These are phyloP conservation scores for Gymnorhina tibicen DNA, from an alignment of 2,113 vertebrate genomes.

Conservation along the genomic window DNA sequence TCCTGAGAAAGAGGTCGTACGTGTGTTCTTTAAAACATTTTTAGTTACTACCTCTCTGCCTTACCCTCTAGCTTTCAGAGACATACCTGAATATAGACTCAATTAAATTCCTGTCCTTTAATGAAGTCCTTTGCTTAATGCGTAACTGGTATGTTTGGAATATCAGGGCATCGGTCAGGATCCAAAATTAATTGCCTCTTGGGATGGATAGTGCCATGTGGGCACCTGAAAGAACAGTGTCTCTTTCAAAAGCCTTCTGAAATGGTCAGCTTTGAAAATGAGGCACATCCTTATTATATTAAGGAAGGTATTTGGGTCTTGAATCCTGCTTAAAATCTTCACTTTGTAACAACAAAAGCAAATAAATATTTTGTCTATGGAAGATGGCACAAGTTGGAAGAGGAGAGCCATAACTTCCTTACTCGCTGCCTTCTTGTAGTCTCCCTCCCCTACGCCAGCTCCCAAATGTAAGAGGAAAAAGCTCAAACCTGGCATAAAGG, in stretches of 20 bases:
- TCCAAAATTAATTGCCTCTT: conserved; percentile 45
- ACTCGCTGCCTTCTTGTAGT: not conserved
- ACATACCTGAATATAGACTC: conserved; percentile 2
- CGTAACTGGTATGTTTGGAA: not conserved
- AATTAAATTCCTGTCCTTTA: conserved; percentile 46
- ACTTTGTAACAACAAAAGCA: not conserved
- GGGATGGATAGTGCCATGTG: not conserved
- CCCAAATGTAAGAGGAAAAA: not conserved
- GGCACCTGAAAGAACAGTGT: not conserved
- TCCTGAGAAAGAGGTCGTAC: not conserved
- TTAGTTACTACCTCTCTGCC: not conserved
- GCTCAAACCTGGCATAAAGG: not conserved
- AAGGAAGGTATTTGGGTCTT: not conserved
- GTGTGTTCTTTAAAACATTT: not conserved
- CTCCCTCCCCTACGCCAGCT: not conserved
- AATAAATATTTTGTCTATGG: not conserved
- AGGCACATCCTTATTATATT: not conserved
- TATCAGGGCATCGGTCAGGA: not conserved
- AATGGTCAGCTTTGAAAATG: not conserved
- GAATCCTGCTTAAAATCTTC: not conserved
- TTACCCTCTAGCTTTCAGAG: conserved; percentile 29
- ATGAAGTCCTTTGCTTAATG: conserved; percentile 11
- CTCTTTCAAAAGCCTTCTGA: conserved; percentile 22
- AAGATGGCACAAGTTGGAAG: not conserved
- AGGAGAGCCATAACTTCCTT: not conserved